Base-by-base conservation (phyloP, 2,888 invertebrate species). In the Lasiommata megera region DNA sequence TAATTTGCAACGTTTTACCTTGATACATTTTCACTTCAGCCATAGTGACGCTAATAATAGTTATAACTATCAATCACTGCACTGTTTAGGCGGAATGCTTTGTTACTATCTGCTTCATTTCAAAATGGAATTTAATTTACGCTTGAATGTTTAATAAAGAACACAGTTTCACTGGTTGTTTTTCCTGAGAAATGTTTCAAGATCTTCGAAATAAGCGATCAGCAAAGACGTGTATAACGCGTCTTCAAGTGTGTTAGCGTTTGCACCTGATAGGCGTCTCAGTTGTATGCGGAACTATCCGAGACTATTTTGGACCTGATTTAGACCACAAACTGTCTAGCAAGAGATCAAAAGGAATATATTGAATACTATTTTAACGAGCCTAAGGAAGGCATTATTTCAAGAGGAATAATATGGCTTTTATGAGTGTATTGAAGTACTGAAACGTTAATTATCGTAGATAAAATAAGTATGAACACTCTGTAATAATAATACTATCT, bases 281-380 rank as follows among this genome's bases (percentile, higher is more conserved):
- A 76, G 72, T 78, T 77, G 79, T 73, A 88, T 73, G 81, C 88
- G 89, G 88, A 89, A 88, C 85, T 83, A 76, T 68, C 69, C 72
- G 68, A 65, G 76, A 82, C 85, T 87, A 88, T 88, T 88, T 85
- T 76, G 70, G 80, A 78, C 75, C 77, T 77, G 76, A 84, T 86
- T 80, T 81, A 84, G 87, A 85, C 86, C 83, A 84, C 83, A 81
- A 70, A 79, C 75, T 77, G 79, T 76, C 82, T 75, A 79, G 75
- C 72, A 82, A 68, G 82, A 87, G 86, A 88, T 87, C 82, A 86
- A 85, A 85, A 81, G 84, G 81, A 82, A 80, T 79, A 66, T 77
- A 77, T 68, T 69, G 67, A 65, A 63, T 60, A 63, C 64, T 64
- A 67, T 67, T 58, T 63, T 65, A 67, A 67, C 63, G 63, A 60